Evolutionary conservation across 92 coral and sea anemone genomes (phyloP), one percentile per base, ranked within the genome.

Genomic region (Umimayanthus kanabou): DNA sequence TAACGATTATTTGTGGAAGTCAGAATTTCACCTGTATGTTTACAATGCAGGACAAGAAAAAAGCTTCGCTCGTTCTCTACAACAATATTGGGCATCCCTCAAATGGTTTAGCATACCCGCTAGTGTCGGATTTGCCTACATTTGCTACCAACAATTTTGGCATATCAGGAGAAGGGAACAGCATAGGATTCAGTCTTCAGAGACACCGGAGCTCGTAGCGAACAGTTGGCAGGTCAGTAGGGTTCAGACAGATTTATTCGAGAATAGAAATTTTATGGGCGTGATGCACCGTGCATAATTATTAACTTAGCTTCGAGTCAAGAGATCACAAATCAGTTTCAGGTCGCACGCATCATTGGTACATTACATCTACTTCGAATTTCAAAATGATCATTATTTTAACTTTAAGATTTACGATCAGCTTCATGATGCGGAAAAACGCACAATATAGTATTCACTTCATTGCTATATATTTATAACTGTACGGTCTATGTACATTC

Each of bases 31-130:
- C 58, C 37, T 70, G 77, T 83, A 29, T 49, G 4, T 45, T 43
- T 83, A 49, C 40, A 70, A 66, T 67, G 39, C 77, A 83, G 87
- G 87, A 5, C 87, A 70, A 28, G 74, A 28, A 25, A 43, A 65
- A 49, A 33, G 40, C n/a, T 83, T 83, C 78, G 23, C 77, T 47
- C 78, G 87, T 30, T 70, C 87, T 11, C 20, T 83, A 29, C 87
- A 43, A 7, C 87, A 83, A 26, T 95, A 93, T 89, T 91, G 91
- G 90, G 87, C 88, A 16, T 89, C 96, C 2, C 85, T 97, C 0
- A 94, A 91, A 30, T 97, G 99, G 99, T 97, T 97, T 73, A 94
- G 98, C 81, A 97, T 97, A 80, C 99, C 99, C 18, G 98, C 98
- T 4, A 94, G 99, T 78, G 93, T 97, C 16, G 99, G 99, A 9